Conservation (phyloP, 2,888 invertebrate genomes). For the Spisula solida region DNA sequence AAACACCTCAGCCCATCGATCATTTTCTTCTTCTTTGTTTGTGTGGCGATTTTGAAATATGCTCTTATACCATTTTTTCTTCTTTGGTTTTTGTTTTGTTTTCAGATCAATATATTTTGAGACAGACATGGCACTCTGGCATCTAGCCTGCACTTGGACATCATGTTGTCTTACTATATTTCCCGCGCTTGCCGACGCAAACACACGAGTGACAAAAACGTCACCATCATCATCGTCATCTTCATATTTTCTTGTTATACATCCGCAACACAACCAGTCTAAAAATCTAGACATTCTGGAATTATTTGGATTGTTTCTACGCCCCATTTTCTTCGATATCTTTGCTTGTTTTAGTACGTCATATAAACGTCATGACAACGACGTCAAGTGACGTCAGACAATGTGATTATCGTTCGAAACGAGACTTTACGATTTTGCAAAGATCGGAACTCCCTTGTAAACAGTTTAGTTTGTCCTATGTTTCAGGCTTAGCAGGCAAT, state of each 20-base stretch:
- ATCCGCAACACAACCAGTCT: not conserved
- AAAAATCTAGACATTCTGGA: not conserved
- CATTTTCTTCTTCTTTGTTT: not conserved
- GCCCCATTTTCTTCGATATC: not conserved
- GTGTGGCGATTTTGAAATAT: not conserved
- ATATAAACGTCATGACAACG: not conserved
- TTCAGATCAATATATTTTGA: not conserved
- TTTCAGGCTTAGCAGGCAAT: too few species aligned
- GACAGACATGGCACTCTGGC: not conserved
- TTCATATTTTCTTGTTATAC: not conserved
- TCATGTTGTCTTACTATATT: slow-evolving; percentile 24
- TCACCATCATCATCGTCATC: slow-evolving; percentile 8
- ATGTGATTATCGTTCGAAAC: too few species aligned
- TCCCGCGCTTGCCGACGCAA: slow-evolving; percentile 11
- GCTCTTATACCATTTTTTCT: not conserved
- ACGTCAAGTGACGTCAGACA: slow-evolving; percentile 27
- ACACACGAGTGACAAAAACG: slow-evolving; percentile 7
- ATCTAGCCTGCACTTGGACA: not conserved
- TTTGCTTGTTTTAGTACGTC: not conserved
- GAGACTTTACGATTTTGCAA: too few species aligned
- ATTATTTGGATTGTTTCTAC: not conserved
- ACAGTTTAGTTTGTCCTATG: too few species aligned
- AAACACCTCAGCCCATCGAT: not conserved
- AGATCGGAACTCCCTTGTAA: too few species aligned
- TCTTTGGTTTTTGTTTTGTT: slow-evolving; percentile 11